Conservation (phyloP, 2,113 vertebrate species). For the Burhinus oedicnemus region DNA sequence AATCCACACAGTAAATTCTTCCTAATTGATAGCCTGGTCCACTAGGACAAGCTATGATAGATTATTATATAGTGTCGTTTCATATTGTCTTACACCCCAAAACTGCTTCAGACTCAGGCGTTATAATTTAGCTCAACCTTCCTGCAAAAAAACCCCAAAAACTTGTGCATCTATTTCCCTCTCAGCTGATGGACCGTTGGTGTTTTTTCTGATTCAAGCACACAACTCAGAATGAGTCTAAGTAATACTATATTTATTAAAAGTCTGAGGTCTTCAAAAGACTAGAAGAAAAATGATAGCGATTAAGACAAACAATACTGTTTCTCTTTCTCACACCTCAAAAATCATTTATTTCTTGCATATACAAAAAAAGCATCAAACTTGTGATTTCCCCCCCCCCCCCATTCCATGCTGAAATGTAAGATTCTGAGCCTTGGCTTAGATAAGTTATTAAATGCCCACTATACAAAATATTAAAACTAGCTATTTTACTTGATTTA, state of each 20-base stretch:
- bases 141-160: not conserved
- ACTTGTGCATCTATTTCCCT: not conserved
- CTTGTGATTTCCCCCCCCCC: no score
- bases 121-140: not conserved
- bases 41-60: not conserved
- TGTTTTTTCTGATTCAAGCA: fast-evolving
- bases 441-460: fast-evolving
- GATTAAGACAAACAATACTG: fast-evolving
- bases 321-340: not conserved
- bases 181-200: fast-evolving
- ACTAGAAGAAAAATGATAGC: fast-evolving
- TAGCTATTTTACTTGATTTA: not conserved
- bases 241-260: not conserved
- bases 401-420: not conserved
- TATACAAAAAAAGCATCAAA: fast-evolving
- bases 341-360: not conserved
- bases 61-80: not conserved
- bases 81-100: not conserved
- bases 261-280: not conserved
- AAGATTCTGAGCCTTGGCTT: fast-evolving
- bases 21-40: not conserved
- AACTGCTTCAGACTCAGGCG: not conserved
- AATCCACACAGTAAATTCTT: not conserved
- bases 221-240: not conserved
- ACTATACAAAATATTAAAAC: not conserved